Evolutionary conservation across 2,888 invertebrate genomes (phyloP).

Genomic region (Acleris literana): DNA sequence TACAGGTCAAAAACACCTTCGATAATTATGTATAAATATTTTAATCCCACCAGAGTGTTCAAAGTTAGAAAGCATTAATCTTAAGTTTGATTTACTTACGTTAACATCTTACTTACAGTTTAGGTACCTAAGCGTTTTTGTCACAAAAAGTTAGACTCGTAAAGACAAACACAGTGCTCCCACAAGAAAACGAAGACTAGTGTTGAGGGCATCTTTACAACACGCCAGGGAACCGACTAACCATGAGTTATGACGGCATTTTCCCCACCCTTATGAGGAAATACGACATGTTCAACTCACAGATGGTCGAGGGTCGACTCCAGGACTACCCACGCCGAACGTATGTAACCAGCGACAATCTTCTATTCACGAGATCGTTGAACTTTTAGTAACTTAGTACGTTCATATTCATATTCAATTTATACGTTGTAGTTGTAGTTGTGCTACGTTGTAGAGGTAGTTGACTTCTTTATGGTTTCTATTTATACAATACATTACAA

Average conservation of each 20-base stretch:
- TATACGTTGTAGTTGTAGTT: too few relatives aligned
- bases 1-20: too few relatives aligned
- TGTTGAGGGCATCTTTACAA: constrained; percentile 82
- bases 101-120: background rate
- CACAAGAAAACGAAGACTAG: constrained; percentile 79
- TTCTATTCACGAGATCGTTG: too few relatives aligned
- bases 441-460: too few relatives aligned
- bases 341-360: constrained; percentile 43
- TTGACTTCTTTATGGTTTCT: too few relatives aligned
- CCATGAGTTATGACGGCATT: constrained; percentile 79
- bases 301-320: constrained; percentile 65
- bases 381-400: too few relatives aligned
- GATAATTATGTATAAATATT: too few relatives aligned
- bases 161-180: constrained; percentile 57
- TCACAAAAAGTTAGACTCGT: constrained; percentile 50
- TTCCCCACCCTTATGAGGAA: constrained; percentile 81
- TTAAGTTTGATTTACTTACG: too few relatives aligned
- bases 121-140: constrained; percentile 37
- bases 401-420: too few relatives aligned
- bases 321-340: constrained; percentile 64
- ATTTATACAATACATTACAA: too few relatives aligned
- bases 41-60: too few relatives aligned
- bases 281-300: constrained; percentile 76
- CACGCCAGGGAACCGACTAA: constrained; percentile 77
- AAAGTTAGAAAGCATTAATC: too few relatives aligned